Evolutionary conservation across 2,888 invertebrate species (phyloP), one percentile per base, ranked within the genome.

Genomic region (Suillia variegata): DNA sequence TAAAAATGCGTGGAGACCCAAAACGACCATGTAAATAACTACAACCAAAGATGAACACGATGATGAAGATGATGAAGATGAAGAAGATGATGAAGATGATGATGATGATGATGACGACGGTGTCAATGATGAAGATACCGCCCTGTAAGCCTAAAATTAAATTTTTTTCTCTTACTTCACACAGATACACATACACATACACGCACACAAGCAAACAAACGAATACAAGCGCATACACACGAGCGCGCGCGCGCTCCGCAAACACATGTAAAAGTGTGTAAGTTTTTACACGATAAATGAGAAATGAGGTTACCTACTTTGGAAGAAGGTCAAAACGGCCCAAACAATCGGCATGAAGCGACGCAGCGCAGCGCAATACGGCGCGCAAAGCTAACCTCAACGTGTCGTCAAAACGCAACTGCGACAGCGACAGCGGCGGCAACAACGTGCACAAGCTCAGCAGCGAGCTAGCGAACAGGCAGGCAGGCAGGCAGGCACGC

Each of bases 261-360:
- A 10, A 5, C 45, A 13, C 4, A 4, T 17, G 4, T 24, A n/a
- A 10, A 13, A 49, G 49, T 56, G 24, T 73, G 75, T 75, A 73
- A 75, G 70, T 71, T n/a, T 73, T 73, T 75, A 75, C 72, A 77
- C 77, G 77, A 75, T 75, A 75, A 73, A 77, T 77, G 76, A 71
- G 74, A 78, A 77, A 77, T 78, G 77, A 78, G 77, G 77, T 77
- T 78, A 78, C 77, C 77, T 78, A 78, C 77, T 77, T 78, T 78
- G 74, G 70, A 78, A 78, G 79, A 78, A 78, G 77, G 77, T 78
- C 77, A 78, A 78, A 76, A 75, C 75, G 75, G 73, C 73, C 68
- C 67, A 74, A 67, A 75, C 74, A 75, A 75, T 20, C 45, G 18
- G n/a, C 12, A 6, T 4, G 22, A 17, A 74, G 74, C 69, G 68